Conservation (phyloP, 2,888 invertebrate genomes). For the Pseudococcus longispinus region DNA sequence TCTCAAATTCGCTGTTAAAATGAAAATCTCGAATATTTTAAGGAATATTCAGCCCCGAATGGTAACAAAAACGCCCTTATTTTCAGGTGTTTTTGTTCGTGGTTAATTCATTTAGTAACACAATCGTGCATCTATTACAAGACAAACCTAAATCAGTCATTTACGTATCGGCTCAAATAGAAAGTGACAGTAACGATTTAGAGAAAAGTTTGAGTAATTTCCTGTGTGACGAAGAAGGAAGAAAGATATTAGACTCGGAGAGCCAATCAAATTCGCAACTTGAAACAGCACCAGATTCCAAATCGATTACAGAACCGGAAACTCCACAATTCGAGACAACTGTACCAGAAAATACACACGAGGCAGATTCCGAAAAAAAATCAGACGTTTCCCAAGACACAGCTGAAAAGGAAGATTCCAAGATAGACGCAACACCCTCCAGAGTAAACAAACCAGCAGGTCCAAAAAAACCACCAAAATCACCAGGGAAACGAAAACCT, state of each 20-base stretch:
- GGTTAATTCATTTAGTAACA: not conserved
- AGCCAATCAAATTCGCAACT: not conserved
- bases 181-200: not conserved
- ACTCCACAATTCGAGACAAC: not conserved
- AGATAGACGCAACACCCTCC: no score
- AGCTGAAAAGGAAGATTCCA: no score
- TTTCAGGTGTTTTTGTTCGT: conserved; percentile 19
- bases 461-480: not conserved
- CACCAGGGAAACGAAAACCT: not conserved
- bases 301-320: not conserved
- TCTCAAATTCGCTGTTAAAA: not conserved
- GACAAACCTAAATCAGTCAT: not conserved
- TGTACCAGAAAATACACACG: no score
- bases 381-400: not conserved
- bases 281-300: not conserved
- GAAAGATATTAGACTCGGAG: not conserved
- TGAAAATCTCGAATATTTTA: not conserved
- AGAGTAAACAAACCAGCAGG: not conserved
- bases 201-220: not conserved
- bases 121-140: not conserved
- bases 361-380: no score
- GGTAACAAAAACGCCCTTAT: conserved; percentile 28
- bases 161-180: not conserved
- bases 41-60: not conserved
- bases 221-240: not conserved